A percentile compares a stretch with the other conserved stretches of the same genome.
phyloP scores from a whole-genome alignment of 2,797 vertebrate genomes.

The Anguilla megastoma region DNA sequence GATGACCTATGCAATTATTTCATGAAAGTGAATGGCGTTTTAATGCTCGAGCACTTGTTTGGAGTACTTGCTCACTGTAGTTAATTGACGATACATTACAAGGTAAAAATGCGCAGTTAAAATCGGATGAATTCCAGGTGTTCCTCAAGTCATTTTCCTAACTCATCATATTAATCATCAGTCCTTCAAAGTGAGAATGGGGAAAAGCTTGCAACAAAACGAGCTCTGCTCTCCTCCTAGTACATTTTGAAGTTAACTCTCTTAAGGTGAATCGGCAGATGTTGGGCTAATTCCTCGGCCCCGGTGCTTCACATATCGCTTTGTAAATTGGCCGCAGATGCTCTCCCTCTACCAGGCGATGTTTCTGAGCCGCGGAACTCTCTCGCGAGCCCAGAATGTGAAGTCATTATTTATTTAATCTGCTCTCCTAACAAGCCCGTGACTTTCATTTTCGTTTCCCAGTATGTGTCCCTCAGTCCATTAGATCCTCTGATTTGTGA shows the following conservation, averaged over 20 bases:
- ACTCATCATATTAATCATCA: neutral
- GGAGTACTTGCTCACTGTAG: neutral
- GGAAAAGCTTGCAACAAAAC: constrained; percentile 36
- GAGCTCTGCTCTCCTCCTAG: constrained; percentile 59
- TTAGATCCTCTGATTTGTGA: constrained; percentile 67
- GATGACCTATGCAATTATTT: constrained; percentile 1
- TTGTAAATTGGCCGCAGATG: constrained; percentile 76
- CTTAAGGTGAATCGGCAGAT: constrained; percentile 66
- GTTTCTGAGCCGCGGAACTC: constrained; percentile 47
- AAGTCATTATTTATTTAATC: constrained; percentile 85
- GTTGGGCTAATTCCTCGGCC: constrained; percentile 69
- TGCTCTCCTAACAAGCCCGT: constrained; percentile 78
- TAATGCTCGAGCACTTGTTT: constrained; percentile 6
- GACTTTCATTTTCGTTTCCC: constrained; percentile 76
- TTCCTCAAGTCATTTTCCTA: neutral
- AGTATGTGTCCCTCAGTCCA: constrained; percentile 67
- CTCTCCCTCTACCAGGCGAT: constrained; percentile 64
- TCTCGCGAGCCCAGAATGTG: constrained; percentile 61
- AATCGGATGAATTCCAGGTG: neutral
- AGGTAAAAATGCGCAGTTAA: neutral
- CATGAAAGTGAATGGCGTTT: neutral
- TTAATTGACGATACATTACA: neutral
- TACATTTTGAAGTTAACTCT: constrained; percentile 61
- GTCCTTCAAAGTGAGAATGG: neutral
- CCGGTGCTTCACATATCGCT: constrained; percentile 67